Evolutionary conservation across 2,797 vertebrate genomes (phyloP).

Genomic region (Acanthopagrus latus): DNA sequence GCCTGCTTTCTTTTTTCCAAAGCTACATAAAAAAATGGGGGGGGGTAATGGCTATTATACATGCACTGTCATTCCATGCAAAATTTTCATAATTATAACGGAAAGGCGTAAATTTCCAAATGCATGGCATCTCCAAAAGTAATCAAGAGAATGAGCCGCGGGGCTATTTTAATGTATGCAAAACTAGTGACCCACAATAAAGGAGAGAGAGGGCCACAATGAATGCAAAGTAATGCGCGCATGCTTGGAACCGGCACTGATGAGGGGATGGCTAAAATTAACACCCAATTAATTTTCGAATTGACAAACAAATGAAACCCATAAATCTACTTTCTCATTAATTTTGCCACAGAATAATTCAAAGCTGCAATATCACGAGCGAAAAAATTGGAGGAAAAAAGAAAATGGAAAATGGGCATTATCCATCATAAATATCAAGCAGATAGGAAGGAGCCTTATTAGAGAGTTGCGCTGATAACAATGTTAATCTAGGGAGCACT

Average conservation of each 20-base stretch:
- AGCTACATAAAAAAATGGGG: conserved; percentile 49
- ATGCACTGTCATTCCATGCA: conserved; percentile 88
- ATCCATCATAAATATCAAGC: conserved; percentile 99
- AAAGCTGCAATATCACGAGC: conserved; percentile 95
- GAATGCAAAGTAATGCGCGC: conserved; percentile 95
- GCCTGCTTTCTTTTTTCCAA: conserved; percentile 31
- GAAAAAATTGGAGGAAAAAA: conserved; percentile 77
- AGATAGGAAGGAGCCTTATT: conserved; percentile 94
- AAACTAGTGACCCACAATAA: conserved; percentile 98
- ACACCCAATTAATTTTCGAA: conserved; percentile 99
- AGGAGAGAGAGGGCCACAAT: conserved; percentile 91
- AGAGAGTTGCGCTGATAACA: conserved; percentile 86
- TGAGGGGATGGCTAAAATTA: conserved; percentile 99
- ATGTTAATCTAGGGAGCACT: conserved; percentile 72
- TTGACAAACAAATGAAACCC: conserved; percentile 99
- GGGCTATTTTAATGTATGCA: conserved; percentile 99
- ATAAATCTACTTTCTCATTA: conserved; percentile 99
- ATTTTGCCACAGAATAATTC: conserved; percentile 97
- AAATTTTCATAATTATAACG: conserved; percentile 96
- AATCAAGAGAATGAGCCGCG: conserved; percentile 97
- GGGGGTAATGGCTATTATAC: conserved; percentile 84
- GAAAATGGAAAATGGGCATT: conserved; percentile 89
- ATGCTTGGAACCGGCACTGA: conserved; percentile 92
- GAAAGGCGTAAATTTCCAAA: conserved; percentile 96
- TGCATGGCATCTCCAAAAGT: conserved; percentile 95